Evolutionary conservation across 2,797 vertebrate species (phyloP).

Genomic region (Sebastes kiyomatsui): DNA sequence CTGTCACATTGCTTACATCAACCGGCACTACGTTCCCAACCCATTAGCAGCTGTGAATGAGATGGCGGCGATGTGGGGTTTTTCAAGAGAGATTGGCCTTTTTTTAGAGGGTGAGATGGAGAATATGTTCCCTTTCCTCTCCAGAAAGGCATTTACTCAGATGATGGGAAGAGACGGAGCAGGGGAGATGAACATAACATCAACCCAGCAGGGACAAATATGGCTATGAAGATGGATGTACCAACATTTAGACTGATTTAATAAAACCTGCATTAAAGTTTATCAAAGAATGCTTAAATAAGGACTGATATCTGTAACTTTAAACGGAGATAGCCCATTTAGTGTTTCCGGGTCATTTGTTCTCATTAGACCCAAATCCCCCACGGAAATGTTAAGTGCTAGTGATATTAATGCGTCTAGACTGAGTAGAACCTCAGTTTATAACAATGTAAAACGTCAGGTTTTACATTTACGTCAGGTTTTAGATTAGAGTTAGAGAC

Average conservation of each 20-base stretch:
- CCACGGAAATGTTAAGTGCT: not conserved
- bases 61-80: not conserved
- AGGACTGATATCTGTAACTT: not conserved
- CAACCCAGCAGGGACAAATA: not conserved
- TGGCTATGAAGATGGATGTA: not conserved
- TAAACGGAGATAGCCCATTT: not conserved
- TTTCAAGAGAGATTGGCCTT: not conserved
- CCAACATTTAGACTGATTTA: not conserved
- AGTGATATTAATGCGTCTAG: not conserved
- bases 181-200: not conserved
- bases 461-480: no score
- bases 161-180: not conserved
- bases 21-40: constrained; percentile 14
- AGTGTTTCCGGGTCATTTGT: not conserved
- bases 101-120: constrained; percentile 2
- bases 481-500: not conserved
- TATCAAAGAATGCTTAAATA: not conserved
- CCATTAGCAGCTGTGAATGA: constrained; percentile 30
- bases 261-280: not conserved
- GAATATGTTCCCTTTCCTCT: not conserved
- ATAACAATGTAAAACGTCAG: not conserved
- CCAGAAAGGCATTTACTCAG: not conserved
- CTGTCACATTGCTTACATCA: constrained; percentile 35
- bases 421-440: not conserved
- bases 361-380: not conserved